Base-by-base conservation (phyloP, 2,113 vertebrate genomes). In the Probosciger aterrimus region DNA sequence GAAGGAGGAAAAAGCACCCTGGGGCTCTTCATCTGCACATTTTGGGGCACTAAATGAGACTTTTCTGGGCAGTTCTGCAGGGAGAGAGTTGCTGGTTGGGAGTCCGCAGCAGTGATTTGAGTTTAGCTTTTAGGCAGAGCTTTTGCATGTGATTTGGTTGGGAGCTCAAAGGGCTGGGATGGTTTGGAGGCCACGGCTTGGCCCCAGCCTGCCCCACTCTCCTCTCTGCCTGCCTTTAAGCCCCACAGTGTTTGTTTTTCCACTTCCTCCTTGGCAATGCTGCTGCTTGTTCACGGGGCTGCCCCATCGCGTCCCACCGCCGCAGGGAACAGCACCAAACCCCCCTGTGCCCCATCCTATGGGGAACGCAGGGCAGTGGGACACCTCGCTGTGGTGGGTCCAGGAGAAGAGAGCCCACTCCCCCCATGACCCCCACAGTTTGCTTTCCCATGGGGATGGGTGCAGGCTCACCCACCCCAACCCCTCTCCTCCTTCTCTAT, bases 41-140 rank as follows among this genome's bases (percentile, higher is more conserved):
- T 62, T 87, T 44, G 0, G 19, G 37, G 16, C 18, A 15, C 2
- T 8, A 25, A 33, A n/a, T 22, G 75, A 37, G n/a, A 14, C 6
- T 47, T 78, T 80, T 14, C 19, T 8, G 19, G 53, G 25, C 25
- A 46, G 31, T 74, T 62, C 67, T 43, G 24, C 5, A 2, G 20
- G 43, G 37, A 68, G 60, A 25, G 44, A 23, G 30, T 27, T 92
- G 41, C 62, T 71, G 84, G 31, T 33, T 73, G 57, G 10, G 62
- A 1, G 41, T 49, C 44, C 0, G 0, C 33, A 27, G 53, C 28
- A 22, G 53, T 0, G 11, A 10, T 65, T 46, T 31, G 0, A 0
- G 30, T 22, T 55, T 9, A 12, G 76, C 49, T 30, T n/a, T 15
- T 33, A 5, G 52, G 37, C 43, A 74, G 31, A 63, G 55, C 7